Evolutionary conservation across 2,888 invertebrate species (phyloP), one percentile per base, ranked within the genome.

Genomic region (Macrosiphum euphorbiae): DNA sequence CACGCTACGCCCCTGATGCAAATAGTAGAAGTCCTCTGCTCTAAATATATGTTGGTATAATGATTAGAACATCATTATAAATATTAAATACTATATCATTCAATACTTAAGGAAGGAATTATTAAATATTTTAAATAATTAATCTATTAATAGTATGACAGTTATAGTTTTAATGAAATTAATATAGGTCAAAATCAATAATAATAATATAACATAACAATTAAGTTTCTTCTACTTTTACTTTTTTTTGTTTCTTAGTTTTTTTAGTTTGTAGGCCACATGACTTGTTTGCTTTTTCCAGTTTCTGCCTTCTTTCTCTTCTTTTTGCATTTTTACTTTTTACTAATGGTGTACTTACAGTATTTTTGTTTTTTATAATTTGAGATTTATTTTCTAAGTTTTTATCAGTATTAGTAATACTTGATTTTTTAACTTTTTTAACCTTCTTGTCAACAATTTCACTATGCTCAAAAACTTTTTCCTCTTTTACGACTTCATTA

Each of bases 311-410:
- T 50, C 91, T 95, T 94, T 87, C 95, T 95, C 91, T 94, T 94
- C 96, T 94, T 96, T 96, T 93, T 95, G 95, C 95, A 96, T 96
- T 95, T 94, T 94, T 67, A 92, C 88, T 90, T 92, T 88, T 86
- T 55, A 92, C 90, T 92, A 84, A 7, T 87, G 35, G 41, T 67
- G 41, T 50, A 88, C 35, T 50, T 47, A n/a, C 67, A 90, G 4
- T 47, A 86, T 26, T 86, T n/a, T 47, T n/a, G 13, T 44, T 47
- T 90, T 58, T 20, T 28, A 16, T n/a, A 10, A 13, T 16, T 20
- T 44, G 7, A 35, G 35, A 1, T 47, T 67, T 47, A 35, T 24
- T 67, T 1, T 47, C n/a, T 88, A 8, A 2, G 35, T 55, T 55
- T 16, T 16, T 28, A 41, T 47, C 41, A 41, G 35, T 89, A 67